phyloP scores from a whole-genome alignment of 2,797 vertebrate genomes.

The Pseudomugil gertrudae region DNA sequence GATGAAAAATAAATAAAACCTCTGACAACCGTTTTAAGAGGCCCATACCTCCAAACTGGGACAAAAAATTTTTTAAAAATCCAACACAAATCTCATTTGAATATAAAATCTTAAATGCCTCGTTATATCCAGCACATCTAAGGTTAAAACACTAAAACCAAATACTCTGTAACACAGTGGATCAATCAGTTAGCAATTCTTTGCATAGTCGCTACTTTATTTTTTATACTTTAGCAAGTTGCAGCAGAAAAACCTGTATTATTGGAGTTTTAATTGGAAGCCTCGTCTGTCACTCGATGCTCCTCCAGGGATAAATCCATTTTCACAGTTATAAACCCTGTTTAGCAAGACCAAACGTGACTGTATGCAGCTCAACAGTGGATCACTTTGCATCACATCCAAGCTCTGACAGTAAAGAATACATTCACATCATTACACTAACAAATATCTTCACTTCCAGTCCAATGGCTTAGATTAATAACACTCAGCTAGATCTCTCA shows the following conservation, averaged over 20 bases:
- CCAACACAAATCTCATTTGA: neutral
- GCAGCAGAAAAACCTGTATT: neutral
- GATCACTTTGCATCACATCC: constrained; percentile 52
- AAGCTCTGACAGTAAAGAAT: constrained; percentile 20
- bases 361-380: constrained; percentile 35
- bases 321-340: constrained; percentile 16
- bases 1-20: neutral
- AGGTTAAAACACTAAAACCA: neutral
- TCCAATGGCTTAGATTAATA: neutral
- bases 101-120: neutral
- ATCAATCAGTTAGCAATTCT: neutral
- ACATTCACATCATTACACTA: constrained; percentile 30
- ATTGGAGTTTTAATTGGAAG: neutral
- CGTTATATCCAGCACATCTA: neutral
- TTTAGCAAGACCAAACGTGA: constrained; percentile 39
- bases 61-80: neutral
- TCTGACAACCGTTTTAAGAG: neutral
- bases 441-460: constrained; percentile 4
- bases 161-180: neutral
- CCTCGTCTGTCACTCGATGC: neutral
- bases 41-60: neutral
- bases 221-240: neutral
- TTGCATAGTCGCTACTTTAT: neutral
- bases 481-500: neutral
- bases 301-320: constrained; percentile 14